Evolutionary conservation across 2,888 invertebrate species (phyloP).

Genomic region (Chesias legatella): DNA sequence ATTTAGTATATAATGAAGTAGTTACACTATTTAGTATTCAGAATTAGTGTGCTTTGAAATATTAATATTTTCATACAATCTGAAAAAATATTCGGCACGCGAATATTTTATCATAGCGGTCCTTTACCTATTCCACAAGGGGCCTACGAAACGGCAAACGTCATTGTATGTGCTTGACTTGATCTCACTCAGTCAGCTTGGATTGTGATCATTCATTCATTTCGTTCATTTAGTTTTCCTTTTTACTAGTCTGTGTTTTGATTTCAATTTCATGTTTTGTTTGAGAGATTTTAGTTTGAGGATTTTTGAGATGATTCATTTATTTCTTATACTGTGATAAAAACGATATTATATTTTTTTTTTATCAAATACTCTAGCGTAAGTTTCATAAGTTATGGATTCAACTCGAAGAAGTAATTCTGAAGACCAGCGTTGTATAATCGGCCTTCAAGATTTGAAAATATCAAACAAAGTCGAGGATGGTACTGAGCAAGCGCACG

Average conservation of each 20-base stretch:
- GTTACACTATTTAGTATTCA: too few relatives aligned
- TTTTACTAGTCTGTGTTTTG: constrained; percentile 3
- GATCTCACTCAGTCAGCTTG: too few relatives aligned
- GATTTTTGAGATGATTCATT: constrained; percentile 55
- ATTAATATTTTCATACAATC: too few relatives aligned
- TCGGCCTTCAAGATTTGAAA: constrained; percentile 77
- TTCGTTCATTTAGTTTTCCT: background rate
- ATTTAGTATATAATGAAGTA: too few relatives aligned
- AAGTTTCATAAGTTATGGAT: constrained; percentile 48
- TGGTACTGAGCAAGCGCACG: constrained; percentile 76
- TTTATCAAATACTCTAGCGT: background rate
- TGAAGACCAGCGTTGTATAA: constrained; percentile 70
- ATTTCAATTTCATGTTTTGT: constrained; percentile 38
- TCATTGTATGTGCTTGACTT: too few relatives aligned
- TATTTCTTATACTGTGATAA: constrained; percentile 33
- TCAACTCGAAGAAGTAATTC: constrained; percentile 63
- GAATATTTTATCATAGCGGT: too few relatives aligned
- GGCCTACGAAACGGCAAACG: too few relatives aligned
- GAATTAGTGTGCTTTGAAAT: too few relatives aligned
- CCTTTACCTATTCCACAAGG: too few relatives aligned
- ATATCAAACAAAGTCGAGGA: constrained; percentile 73
- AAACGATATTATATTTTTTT: constrained; percentile 4
- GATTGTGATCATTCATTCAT: too few relatives aligned
- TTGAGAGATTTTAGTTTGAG: constrained; percentile 30
- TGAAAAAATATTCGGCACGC: too few relatives aligned